Percentiles rank a stretch among this genome's conserved stretches.
Evolutionary conservation across 2,113 vertebrate genomes (phyloP).

Genomic region (Chascanopsetta lugubris): DNA sequence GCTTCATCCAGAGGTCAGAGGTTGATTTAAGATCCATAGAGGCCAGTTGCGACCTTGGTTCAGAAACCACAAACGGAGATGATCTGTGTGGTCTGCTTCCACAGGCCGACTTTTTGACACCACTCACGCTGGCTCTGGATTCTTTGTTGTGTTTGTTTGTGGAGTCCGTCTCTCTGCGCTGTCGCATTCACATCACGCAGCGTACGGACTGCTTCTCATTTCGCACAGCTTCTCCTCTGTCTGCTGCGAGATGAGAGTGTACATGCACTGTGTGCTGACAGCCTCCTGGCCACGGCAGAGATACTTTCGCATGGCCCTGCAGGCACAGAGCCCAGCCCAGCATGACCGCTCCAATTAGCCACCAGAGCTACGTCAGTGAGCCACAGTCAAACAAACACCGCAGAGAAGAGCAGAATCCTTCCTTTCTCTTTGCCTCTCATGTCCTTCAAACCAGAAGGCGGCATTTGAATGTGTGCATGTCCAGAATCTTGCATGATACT

Average conservation of each 20-base stretch:
- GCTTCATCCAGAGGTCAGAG: not conserved
- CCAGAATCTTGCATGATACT: not conserved
- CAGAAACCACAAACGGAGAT: not conserved
- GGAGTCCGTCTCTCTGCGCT: not conserved
- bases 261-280: conserved; percentile 28
- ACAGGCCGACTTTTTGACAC: not conserved
- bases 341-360: conserved; percentile 52
- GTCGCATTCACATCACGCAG: conserved; percentile 22
- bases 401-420: not conserved
- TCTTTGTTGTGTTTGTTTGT: conserved; percentile 21
- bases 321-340: conserved; percentile 29
- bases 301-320: conserved; percentile 22
- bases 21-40: not conserved
- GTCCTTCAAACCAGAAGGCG: conserved; percentile 2
- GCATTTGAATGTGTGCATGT: not conserved
- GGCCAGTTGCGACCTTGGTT: not conserved
- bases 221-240: conserved; percentile 3
- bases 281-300: conserved; percentile 10
- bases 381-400: conserved; percentile 5
- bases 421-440: not conserved
- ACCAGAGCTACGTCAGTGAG: conserved; percentile 23
- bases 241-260: conserved; percentile 30
- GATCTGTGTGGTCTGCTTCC: conserved; percentile 8
- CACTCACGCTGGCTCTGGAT: not conserved
- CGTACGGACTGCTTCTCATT: conserved; percentile 25